Conservation (phyloP, 30 jellyfish, hydroid and myxozoan genomes). For the Pelagia noctiluca region DNA sequence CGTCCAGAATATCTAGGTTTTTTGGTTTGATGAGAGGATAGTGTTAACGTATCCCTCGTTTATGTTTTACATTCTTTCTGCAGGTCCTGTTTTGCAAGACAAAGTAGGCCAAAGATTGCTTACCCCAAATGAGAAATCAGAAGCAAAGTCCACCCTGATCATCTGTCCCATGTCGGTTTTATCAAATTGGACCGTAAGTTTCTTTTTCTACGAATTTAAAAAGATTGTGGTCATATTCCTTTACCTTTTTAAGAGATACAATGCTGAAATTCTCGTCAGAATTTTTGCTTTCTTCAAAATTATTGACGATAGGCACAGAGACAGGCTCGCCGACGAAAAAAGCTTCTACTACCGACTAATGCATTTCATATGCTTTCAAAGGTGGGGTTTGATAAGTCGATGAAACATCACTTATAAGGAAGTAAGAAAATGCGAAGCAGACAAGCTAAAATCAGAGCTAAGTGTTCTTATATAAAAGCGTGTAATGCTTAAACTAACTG, state of each 20-base stretch:
- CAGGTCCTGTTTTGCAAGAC: conserved; percentile 42
- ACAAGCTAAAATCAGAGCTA: too few relatives aligned
- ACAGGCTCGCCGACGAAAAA: not conserved
- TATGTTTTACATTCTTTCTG: too few relatives aligned
- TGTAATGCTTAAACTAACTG: too few relatives aligned
- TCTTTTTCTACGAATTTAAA: not conserved
- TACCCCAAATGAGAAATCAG: conserved; percentile 29
- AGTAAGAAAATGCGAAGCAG: too few relatives aligned
- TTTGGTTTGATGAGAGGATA: not conserved
- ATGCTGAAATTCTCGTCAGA: not conserved
- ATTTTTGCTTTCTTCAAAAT: not conserved
- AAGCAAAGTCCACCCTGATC: conserved; percentile 59
- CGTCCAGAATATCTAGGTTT: not conserved
- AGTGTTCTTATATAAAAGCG: too few relatives aligned
- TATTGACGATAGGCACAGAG: too few relatives aligned
- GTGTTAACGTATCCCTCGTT: too few relatives aligned
- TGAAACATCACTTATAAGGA: too few relatives aligned
- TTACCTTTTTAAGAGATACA: too few relatives aligned
- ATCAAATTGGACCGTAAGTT: conserved; percentile 81
- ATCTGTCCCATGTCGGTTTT: conserved; percentile 84
- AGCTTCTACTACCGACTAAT: not conserved
- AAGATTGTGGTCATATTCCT: not conserved
- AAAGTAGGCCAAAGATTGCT: not conserved
- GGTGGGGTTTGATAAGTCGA: too few relatives aligned
- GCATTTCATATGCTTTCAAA: not conserved